Evolutionary conservation across 2,888 invertebrate species (phyloP).

Genomic region (Nomada ruficornis): DNA sequence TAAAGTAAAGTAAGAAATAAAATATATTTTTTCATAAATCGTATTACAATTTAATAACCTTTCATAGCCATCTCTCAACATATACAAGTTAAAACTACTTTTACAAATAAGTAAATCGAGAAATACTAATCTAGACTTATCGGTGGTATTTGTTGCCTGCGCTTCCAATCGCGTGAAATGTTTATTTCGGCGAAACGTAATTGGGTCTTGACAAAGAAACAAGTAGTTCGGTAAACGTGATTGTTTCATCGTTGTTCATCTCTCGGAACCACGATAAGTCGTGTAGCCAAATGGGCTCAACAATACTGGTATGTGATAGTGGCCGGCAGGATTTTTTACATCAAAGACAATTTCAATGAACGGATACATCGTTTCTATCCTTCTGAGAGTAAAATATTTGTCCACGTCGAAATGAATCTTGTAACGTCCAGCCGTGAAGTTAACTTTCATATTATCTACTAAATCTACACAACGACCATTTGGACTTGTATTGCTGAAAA

Average conservation of each 20-base stretch:
- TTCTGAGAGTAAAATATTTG: conserved; percentile 88
- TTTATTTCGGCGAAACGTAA: conserved; percentile 21
- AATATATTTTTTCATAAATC: conserved; percentile 49
- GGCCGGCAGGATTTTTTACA: conserved; percentile 86
- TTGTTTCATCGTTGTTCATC: conserved; percentile 55
- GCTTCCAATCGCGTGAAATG: conserved; percentile 20
- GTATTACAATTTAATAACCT: conserved; percentile 8
- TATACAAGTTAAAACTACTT: not conserved
- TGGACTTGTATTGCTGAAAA: conserved; percentile 85
- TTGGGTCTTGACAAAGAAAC: conserved; percentile 13
- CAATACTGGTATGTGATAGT: conserved; percentile 91
- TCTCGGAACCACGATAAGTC: conserved; percentile 90
- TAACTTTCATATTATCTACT: conserved; percentile 84
- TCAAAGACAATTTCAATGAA: conserved; percentile 92
- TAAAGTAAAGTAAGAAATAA: conserved; percentile 34
- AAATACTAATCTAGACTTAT: not conserved
- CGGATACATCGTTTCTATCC: conserved; percentile 89
- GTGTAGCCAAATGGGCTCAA: conserved; percentile 91
- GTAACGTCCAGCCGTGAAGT: conserved; percentile 89
- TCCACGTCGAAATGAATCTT: conserved; percentile 91
- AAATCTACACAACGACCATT: conserved; percentile 90
- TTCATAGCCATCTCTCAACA: not conserved
- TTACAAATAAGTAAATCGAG: too few relatives aligned
- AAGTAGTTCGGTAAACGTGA: not conserved
- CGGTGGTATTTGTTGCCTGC: not conserved